Conservation (phyloP, 2,888 invertebrate species). For the Leucania comma region DNA sequence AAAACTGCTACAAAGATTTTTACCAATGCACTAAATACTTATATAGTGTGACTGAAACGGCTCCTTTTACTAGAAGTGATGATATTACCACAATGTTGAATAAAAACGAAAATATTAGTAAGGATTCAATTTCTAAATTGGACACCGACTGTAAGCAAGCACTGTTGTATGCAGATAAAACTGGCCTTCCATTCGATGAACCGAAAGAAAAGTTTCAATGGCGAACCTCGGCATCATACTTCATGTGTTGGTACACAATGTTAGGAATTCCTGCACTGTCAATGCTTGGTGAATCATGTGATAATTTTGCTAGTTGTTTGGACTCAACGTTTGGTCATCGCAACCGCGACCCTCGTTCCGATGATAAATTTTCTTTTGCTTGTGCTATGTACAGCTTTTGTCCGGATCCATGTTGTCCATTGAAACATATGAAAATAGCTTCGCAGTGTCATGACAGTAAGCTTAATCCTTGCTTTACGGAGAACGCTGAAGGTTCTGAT, state of each 20-base stretch:
- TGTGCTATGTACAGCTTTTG: conserved; percentile 93
- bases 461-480: conserved; percentile 89
- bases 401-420: conserved; percentile 92
- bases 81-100: conserved; percentile 88
- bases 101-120: conserved; percentile 71
- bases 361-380: conserved; percentile 88
- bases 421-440: conserved; percentile 81
- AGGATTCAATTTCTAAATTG: conserved; percentile 39
- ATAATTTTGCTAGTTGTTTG: conserved; percentile 91
- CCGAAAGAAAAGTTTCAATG: conserved; percentile 91
- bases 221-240: conserved; percentile 92
- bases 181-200: conserved; percentile 89
- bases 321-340: conserved; percentile 79
- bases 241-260: conserved; percentile 93
- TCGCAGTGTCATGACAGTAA: conserved; percentile 83
- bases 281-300: conserved; percentile 90
- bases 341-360: conserved; percentile 90
- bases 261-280: conserved; percentile 86
- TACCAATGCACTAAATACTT: conserved; percentile 90
- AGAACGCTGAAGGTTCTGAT: conserved; percentile 67
- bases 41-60: conserved; percentile 76
- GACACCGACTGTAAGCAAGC: conserved; percentile 88
- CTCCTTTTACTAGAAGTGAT: conserved; percentile 86
- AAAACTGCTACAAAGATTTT: conserved; percentile 89
- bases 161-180: conserved; percentile 80